Percentiles rank a stretch among this genome's conserved stretches.
Evolutionary conservation across 2,888 invertebrate species (phyloP).

Genomic region (Epiperipatus broadwayi): DNA sequence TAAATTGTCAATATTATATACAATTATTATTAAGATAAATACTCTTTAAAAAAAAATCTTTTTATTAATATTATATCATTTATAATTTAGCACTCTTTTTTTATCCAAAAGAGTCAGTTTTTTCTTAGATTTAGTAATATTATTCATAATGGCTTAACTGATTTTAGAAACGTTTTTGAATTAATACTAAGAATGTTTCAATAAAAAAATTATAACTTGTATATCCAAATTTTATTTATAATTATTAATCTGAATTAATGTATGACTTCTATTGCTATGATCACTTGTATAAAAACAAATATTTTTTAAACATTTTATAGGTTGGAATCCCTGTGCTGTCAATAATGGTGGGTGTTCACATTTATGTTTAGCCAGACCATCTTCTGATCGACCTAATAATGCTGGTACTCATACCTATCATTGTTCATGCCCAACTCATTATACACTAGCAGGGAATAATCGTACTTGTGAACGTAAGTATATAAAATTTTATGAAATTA

Average conservation of each 20-base stretch:
- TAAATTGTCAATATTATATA: too few species aligned
- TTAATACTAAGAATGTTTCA: not conserved
- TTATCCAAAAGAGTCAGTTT: too few species aligned
- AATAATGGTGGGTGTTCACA: constrained; percentile 67
- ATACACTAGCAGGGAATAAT: constrained; percentile 44
- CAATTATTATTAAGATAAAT: too few species aligned
- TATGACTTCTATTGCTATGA: not conserved
- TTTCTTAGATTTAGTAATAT: too few species aligned
- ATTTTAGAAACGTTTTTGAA: too few species aligned
- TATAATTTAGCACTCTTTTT: too few species aligned
- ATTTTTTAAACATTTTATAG: constrained; percentile 24
- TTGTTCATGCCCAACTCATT: constrained; percentile 73
- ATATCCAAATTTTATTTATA: not conserved
- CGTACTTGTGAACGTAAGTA: constrained; percentile 47
- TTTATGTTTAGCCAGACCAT: constrained; percentile 54
- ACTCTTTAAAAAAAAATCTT: too few species aligned
- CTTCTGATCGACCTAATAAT: too few species aligned
- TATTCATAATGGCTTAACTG: too few species aligned
- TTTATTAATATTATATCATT: too few species aligned
- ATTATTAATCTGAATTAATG: not conserved
- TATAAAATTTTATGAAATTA: constrained; percentile 13
- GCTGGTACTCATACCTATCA: too few species aligned
- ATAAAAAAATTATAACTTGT: not conserved
- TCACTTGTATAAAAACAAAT: constrained; percentile 1
- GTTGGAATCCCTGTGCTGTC: constrained; percentile 49